Evolutionary conservation across 2,797 vertebrate species (phyloP), one percentile per base, ranked within the genome.

Genomic region (Gastrophryne carolinensis): DNA sequence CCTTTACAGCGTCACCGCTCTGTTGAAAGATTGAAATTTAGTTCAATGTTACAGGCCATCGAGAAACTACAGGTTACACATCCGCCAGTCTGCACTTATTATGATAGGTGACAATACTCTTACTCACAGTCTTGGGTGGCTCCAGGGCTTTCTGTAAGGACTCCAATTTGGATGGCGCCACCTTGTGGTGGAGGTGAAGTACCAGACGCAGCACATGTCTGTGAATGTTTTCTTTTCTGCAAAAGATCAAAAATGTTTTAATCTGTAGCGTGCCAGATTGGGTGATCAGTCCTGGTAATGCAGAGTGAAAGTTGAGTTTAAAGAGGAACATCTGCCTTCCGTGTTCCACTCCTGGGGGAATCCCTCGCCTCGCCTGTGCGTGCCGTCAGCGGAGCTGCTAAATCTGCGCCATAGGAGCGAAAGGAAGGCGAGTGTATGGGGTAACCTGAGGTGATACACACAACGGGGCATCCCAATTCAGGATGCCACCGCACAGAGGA

Each of bases 221-320:
- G 68, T 99, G 98, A n/a, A 98, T 96, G 0, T 96, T 99, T 85
- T 99, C 98, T 86, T 98, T 99, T 83, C 97, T 99, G 90, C 11
- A 80, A 84, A 44, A 19, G 6, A 47, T 13, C 5, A 34, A 47
- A 4, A 41, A 2, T n/a, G n/a, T n/a, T n/a, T n/a, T n/a, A n/a
- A n/a, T n/a, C n/a, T n/a, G n/a, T n/a, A n/a, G n/a, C n/a, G n/a
- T n/a, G n/a, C n/a, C n/a, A n/a, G n/a, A n/a, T n/a, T n/a, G n/a
- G n/a, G n/a, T n/a, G n/a, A n/a, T n/a, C n/a, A 7, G 1, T 29
- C 12, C 52, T 54, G 52, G 26, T n/a, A 23, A 12, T 52, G 10
- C 0, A 21, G 19, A 11, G 11, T 19, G 19, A 6, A 5, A 19
- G 41, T 21, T 12, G 6, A 24, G 6, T 6, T 27, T 26, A 26